Percentiles rank a stretch among this genome's conserved stretches.
Conservation (phyloP, 2,888 invertebrate genomes). For the Merodon equestris region DNA sequence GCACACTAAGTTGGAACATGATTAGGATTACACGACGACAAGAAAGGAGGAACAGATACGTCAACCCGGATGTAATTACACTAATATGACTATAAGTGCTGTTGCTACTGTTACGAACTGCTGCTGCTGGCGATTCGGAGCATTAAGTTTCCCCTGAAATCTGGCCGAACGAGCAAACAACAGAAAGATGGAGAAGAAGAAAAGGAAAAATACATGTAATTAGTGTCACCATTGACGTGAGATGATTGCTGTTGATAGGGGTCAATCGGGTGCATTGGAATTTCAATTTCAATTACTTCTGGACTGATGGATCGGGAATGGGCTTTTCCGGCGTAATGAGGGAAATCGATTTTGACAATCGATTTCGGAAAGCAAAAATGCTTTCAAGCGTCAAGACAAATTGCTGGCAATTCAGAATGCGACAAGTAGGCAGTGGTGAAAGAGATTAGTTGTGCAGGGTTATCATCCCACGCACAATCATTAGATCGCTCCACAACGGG, state of each 20-base stretch:
- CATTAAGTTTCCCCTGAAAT: conserved; percentile 7
- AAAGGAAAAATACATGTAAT: conserved; percentile 17
- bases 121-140: neutral
- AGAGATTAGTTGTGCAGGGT: too few relatives aligned
- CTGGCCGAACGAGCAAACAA: neutral
- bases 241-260: conserved; percentile 19
- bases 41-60: neutral
- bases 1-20: conserved; percentile 36
- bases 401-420: too few relatives aligned
- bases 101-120: neutral
- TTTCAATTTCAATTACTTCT: conserved; percentile 29
- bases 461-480: too few relatives aligned
- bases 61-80: conserved; percentile 60
- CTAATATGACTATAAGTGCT: conserved; percentile 34
- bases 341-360: conserved; percentile 27
- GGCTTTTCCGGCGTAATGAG: conserved; percentile 3
- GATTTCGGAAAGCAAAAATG: conserved; percentile 9
- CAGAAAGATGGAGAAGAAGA: neutral
- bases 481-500: too few relatives aligned
- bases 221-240: conserved; percentile 43
- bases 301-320: neutral
- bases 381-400: neutral
- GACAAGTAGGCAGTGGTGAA: too few relatives aligned
- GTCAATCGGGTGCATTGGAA: conserved; percentile 17
- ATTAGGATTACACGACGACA: conserved; percentile 22